Evolutionary conservation across 2,888 invertebrate species (phyloP).

Genomic region (Sphaerophoria taeniata): DNA sequence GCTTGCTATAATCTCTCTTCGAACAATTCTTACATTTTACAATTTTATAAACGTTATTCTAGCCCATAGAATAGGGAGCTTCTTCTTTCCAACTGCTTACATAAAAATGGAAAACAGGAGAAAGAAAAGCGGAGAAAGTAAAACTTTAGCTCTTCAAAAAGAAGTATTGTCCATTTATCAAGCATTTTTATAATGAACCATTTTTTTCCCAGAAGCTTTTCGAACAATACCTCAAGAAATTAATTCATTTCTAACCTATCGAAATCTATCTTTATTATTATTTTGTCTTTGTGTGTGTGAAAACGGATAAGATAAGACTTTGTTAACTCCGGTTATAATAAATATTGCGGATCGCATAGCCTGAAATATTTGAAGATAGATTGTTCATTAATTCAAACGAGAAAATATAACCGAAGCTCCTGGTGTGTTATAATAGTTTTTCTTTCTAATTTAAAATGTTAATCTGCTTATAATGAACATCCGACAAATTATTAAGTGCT

Average conservation of each 20-base stretch:
- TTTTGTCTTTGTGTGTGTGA: not conserved
- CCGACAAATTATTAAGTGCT: not conserved
- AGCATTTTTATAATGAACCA: not conserved
- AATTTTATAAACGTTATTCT: too few relatives aligned
- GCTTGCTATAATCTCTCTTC: too few relatives aligned
- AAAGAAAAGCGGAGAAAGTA: constrained; percentile 4
- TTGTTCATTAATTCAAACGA: constrained; percentile 17
- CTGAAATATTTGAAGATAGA: constrained; percentile 11
- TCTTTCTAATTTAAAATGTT: constrained; percentile 29
- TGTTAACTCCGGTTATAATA: constrained; percentile 2
- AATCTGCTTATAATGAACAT: constrained; percentile 1
- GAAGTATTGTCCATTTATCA: constrained; percentile 2
- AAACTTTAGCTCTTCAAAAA: not conserved
- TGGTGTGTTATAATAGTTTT: constrained; percentile 22
- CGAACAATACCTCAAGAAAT: constrained; percentile 9
- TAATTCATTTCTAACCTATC: constrained; percentile 9
- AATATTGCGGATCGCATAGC: not conserved
- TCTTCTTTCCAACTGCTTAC: not conserved
- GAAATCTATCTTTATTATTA: not conserved
- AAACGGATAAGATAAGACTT: not conserved
- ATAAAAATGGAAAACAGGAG: not conserved
- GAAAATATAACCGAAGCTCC: constrained; percentile 8
- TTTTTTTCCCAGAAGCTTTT: constrained; percentile 8
- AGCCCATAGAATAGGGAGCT: too few relatives aligned
- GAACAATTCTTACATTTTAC: too few relatives aligned